Evolutionary conservation across 2,113 vertebrate species (phyloP).

Genomic region (Leucopsar rothschildi): DNA sequence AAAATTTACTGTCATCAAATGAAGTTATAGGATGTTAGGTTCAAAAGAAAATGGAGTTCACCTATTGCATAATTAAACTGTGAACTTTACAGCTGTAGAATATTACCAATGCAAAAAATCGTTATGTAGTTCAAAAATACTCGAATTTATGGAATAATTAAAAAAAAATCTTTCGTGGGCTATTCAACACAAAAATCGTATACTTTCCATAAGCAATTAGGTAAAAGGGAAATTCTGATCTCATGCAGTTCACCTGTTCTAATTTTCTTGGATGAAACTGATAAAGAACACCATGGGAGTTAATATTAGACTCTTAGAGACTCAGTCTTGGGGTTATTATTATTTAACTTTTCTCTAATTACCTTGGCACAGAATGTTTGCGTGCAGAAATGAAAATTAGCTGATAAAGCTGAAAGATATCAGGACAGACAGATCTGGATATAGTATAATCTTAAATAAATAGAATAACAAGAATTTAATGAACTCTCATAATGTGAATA

Average conservation of each 20-base stretch:
- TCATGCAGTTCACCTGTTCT: background rate
- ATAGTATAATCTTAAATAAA: background rate
- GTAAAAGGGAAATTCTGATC: background rate
- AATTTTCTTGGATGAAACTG: background rate
- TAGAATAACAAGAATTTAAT: background rate
- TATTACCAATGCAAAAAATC: background rate
- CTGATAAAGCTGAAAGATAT: background rate
- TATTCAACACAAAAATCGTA: background rate
- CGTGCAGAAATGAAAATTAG: background rate
- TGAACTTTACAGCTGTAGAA: background rate
- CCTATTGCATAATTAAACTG: background rate
- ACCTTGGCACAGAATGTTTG: background rate
- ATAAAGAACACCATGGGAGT: background rate
- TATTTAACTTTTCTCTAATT: constrained; percentile 15
- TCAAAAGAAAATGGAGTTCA: background rate
- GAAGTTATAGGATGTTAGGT: background rate
- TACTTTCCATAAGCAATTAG: background rate
- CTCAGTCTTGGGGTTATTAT: background rate
- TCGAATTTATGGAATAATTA: background rate
- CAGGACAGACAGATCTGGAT: background rate
- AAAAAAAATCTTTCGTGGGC: background rate
- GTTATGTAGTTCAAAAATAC: background rate
- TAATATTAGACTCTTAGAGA: background rate
- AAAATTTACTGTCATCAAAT: background rate
- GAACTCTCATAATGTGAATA: background rate